Evolutionary conservation across 2,888 invertebrate species (phyloP).

Genomic region (Brachyptera putata): DNA sequence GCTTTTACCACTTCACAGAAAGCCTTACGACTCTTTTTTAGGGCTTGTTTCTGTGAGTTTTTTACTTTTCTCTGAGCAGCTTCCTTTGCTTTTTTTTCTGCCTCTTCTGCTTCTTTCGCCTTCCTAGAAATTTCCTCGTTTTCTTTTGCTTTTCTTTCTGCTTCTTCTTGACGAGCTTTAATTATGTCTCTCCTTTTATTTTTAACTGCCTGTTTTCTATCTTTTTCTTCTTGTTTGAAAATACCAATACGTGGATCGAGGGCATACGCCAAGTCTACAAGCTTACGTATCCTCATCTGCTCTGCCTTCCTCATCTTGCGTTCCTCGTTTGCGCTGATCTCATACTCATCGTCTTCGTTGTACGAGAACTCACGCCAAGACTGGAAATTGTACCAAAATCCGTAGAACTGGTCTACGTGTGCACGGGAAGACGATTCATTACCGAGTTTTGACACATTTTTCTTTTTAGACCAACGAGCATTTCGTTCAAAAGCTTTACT

Average conservation of each 20-base stretch:
- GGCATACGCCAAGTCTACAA: constrained; percentile 92
- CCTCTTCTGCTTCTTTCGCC: constrained; percentile 75
- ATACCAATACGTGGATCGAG: constrained; percentile 89
- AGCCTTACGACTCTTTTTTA: constrained; percentile 82
- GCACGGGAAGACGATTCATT: constrained; percentile 71
- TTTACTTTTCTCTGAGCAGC: constrained; percentile 80
- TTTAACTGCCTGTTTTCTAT: constrained; percentile 67
- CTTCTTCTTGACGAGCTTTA: constrained; percentile 78
- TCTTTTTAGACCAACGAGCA: constrained; percentile 85
- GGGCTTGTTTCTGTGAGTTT: constrained; percentile 77
- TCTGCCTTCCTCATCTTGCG: constrained; percentile 95
- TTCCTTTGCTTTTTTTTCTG: constrained; percentile 73
- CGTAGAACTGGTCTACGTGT: constrained; percentile 90
- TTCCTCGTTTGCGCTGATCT: constrained; percentile 85
- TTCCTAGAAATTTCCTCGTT: constrained; percentile 54
- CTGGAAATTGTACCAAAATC: constrained; percentile 98
- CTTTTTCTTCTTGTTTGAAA: constrained; percentile 91
- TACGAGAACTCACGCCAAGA: constrained; percentile 99
- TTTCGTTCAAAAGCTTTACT: constrained; percentile 64
- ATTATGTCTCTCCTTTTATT: constrained; percentile 59
- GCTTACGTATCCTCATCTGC: constrained; percentile 79
- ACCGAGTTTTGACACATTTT: constrained; percentile 78
- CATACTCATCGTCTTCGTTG: constrained; percentile 96
- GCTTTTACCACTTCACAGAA: constrained; percentile 74
- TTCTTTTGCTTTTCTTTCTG: constrained; percentile 53